These are phyloP conservation scores for Apteryx mantelli DNA, from an alignment of 2,113 vertebrate genomes.

Conservation along the genomic window DNA sequence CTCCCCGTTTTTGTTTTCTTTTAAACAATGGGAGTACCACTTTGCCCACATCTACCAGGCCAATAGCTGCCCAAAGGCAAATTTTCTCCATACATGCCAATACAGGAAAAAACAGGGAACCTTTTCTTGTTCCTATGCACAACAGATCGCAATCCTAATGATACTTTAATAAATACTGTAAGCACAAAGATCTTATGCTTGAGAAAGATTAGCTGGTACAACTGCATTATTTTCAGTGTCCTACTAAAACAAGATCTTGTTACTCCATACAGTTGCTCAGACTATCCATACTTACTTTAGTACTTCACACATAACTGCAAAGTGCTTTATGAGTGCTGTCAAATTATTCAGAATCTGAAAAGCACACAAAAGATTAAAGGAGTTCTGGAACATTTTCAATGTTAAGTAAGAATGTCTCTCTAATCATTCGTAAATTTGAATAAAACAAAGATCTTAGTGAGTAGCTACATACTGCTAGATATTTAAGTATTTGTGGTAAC, in stretches of 20 bases:
- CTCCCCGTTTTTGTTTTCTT: not conserved
- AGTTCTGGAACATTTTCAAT: not conserved
- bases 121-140: not conserved
- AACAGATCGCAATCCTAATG: not conserved
- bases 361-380: not conserved
- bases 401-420: not conserved
- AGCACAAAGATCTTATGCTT: not conserved
- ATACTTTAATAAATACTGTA: not conserved
- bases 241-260: not conserved
- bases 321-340: not conserved
- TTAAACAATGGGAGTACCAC: not conserved
- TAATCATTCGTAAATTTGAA: not conserved
- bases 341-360: constrained; percentile 10
- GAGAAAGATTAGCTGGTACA: not conserved
- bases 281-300: not conserved
- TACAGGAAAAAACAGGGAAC: not conserved
- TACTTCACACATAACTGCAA: not conserved
- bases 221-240: not conserved
- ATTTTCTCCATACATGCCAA: not conserved
- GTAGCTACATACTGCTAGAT: not conserved
- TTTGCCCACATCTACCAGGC: not conserved
- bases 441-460: not conserved
- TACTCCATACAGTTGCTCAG: not conserved
- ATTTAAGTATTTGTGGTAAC: not conserved
- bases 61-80: not conserved